These are phyloP conservation scores for Leptopilina syphax DNA, from an alignment of 2,888 invertebrate species.

Conservation along the genomic window DNA sequence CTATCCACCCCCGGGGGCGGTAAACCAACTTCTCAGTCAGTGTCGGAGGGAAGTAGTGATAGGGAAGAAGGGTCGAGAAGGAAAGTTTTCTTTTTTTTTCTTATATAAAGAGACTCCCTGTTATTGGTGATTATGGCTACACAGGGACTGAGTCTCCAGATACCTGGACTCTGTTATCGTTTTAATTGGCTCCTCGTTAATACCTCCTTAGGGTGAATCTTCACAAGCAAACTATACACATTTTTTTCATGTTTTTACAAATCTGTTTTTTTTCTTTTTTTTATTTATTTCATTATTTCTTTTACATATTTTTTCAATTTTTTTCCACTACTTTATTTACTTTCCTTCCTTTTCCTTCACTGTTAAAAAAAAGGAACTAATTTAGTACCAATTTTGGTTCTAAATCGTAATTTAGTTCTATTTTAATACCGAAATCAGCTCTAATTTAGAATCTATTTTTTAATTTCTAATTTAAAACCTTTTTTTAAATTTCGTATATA, in stretches of 20 bases:
- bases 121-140: constrained; percentile 73
- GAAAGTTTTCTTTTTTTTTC: constrained; percentile 63
- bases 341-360: too few species aligned
- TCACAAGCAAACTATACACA: background rate
- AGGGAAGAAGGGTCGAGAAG: constrained; percentile 44
- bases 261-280: background rate
- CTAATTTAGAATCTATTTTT: too few species aligned
- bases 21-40: constrained; percentile 75
- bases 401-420: too few species aligned
- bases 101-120: constrained; percentile 67
- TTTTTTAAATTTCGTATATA: too few species aligned
- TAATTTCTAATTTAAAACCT: too few species aligned
- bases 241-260: background rate
- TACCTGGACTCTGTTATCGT: constrained; percentile 46
- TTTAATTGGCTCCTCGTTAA: constrained; percentile 58
- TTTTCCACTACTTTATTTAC: too few species aligned
- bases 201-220: constrained; percentile 48
- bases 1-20: constrained; percentile 75
- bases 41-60: constrained; percentile 53
- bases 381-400: too few species aligned
- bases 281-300: too few species aligned
- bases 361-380: too few species aligned
- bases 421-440: too few species aligned
- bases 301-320: too few species aligned
- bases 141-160: constrained; percentile 31